These are phyloP conservation scores for Mormoops blainvillei DNA, from an alignment of 2,113 vertebrate genomes.

Conservation along the genomic window DNA sequence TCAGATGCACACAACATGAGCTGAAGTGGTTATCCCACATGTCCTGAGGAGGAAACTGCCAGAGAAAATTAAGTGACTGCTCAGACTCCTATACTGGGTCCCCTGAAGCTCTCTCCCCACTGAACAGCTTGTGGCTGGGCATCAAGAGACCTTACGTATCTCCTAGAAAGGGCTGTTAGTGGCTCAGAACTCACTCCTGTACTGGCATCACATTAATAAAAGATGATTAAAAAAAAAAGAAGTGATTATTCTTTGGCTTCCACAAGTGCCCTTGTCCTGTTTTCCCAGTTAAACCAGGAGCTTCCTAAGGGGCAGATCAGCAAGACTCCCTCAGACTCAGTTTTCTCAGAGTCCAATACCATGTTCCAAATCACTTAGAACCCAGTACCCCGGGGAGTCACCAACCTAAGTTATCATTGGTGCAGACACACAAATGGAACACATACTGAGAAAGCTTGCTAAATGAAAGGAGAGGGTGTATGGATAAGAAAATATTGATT, in stretches of 20 bases:
- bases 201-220: background rate
- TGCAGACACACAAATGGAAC: background rate
- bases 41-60: background rate
- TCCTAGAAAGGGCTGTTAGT: background rate
- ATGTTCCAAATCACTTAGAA: background rate
- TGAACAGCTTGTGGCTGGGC: background rate
- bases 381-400: background rate
- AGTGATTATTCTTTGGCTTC: background rate
- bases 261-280: background rate
- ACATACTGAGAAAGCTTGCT: background rate
- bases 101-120: background rate
- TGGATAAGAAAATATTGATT: background rate
- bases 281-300: background rate
- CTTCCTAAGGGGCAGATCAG: background rate
- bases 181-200: background rate
- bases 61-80: background rate
- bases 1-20: background rate
- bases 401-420: background rate
- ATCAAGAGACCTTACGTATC: background rate
- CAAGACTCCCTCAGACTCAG: background rate
- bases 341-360: background rate
- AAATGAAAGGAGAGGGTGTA: background rate
- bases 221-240: background rate
- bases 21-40: background rate
- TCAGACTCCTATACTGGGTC: background rate